These are phyloP conservation scores for Vanessa tameamea DNA, from an alignment of 1,140 invertebrate genomes.

Conservation along the genomic window DNA sequence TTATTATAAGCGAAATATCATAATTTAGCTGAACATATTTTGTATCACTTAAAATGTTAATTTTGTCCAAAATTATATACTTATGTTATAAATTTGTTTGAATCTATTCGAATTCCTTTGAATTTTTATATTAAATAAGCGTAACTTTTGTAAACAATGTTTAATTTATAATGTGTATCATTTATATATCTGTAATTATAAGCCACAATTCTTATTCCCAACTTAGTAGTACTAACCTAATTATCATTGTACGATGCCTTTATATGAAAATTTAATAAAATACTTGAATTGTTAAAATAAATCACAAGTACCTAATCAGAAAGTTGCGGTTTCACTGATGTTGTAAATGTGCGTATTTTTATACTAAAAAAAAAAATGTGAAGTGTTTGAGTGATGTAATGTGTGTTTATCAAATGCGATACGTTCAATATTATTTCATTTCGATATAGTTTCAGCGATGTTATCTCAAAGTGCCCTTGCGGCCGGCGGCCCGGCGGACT, in stretches of 20 bases:
- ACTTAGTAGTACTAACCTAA: constrained; percentile 11
- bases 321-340: constrained; percentile 42
- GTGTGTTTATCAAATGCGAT: constrained; percentile 33
- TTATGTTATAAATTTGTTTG: too few species aligned
- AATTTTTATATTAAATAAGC: background rate
- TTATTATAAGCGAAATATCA: too few species aligned
- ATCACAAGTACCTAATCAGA: constrained; percentile 38
- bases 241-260: constrained; percentile 40
- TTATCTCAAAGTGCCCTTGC: constrained; percentile 75
- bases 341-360: constrained; percentile 56
- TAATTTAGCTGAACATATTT: too few species aligned
- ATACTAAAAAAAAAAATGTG: constrained; percentile 48
- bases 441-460: constrained; percentile 51
- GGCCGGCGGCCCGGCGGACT: constrained; percentile 73
- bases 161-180: background rate
- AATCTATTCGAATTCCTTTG: too few species aligned
- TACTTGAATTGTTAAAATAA: constrained; percentile 37
- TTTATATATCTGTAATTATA: constrained; percentile 26
- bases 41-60: too few species aligned
- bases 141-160: background rate
- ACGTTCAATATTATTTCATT: constrained; percentile 29
- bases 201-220: constrained; percentile 34
- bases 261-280: constrained; percentile 32
- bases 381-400: constrained; percentile 50
- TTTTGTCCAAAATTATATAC: too few species aligned